These are phyloP conservation scores for Dinomys branickii DNA, from an alignment of 2,113 vertebrate genomes.

Conservation along the genomic window DNA sequence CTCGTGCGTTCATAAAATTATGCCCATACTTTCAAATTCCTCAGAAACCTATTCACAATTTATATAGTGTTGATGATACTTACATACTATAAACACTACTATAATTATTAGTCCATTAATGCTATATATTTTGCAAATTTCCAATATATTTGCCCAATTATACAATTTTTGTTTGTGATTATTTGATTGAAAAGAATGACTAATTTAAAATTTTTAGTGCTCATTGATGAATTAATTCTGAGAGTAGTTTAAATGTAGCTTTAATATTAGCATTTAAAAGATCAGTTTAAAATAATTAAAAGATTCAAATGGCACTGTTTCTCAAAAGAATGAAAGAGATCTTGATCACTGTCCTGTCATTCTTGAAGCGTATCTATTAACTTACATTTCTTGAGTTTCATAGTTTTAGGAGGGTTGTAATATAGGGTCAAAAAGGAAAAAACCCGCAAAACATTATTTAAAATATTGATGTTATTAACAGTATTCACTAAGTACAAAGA, in stretches of 20 bases:
- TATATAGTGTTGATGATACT: background rate
- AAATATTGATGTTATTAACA: background rate
- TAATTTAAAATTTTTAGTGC: background rate
- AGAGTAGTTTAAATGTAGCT: background rate
- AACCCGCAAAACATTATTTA: background rate
- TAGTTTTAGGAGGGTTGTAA: background rate
- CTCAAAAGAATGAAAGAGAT: background rate
- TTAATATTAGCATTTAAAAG: slow-evolving; percentile 20
- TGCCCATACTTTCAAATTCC: background rate
- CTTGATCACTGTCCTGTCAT: background rate
- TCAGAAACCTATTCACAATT: background rate
- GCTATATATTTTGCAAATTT: background rate
- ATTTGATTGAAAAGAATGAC: background rate
- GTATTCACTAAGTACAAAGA: background rate
- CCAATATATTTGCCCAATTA: background rate
- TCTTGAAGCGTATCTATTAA: background rate
- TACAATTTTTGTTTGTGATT: background rate
- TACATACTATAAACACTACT: background rate
- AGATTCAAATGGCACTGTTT: background rate
- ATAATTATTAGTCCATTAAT: background rate
- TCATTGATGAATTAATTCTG: slow-evolving; percentile 2
- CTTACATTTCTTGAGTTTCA: background rate
- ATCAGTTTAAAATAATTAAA: background rate
- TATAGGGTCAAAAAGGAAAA: background rate
- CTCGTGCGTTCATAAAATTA: background rate